Percentiles rank a stretch among this genome's conserved stretches.
Evolutionary conservation across 2,888 invertebrate genomes (phyloP).

Genomic region (Ornithoptera alexandrae): DNA sequence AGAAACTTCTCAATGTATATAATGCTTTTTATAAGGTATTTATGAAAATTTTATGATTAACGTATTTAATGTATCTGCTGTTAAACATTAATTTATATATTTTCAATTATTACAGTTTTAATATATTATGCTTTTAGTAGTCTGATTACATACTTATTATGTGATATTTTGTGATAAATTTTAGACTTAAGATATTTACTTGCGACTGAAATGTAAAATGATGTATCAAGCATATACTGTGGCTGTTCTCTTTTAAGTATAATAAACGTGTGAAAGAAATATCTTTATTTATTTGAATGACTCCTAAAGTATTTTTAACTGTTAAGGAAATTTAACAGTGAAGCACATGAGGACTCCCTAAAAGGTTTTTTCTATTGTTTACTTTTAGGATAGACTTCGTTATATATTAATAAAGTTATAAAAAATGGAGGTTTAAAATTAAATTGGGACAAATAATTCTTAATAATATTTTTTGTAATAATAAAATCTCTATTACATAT

Average conservation of each 20-base stretch:
- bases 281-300: background rate
- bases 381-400: too few species aligned
- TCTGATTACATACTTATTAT: slow-evolving; percentile 55
- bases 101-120: slow-evolving; percentile 2
- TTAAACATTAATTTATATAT: slow-evolving; percentile 1
- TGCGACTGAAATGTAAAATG: slow-evolving; percentile 31
- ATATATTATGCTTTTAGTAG: slow-evolving; percentile 40
- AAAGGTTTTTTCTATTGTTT: too few species aligned
- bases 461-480: too few species aligned
- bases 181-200: slow-evolving; percentile 44
- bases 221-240: slow-evolving; percentile 34
- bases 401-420: too few species aligned
- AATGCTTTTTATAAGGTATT: background rate
- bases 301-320: background rate
- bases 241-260: slow-evolving; percentile 37
- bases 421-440: too few species aligned
- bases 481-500: too few species aligned
- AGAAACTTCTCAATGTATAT: too few species aligned
- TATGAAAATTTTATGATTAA: background rate
- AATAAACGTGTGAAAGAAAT: slow-evolving; percentile 31
- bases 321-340: too few species aligned
- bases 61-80: background rate
- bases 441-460: too few species aligned
- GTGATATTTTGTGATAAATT: slow-evolving; percentile 69
- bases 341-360: too few species aligned